phyloP scores from a whole-genome alignment of 2,888 invertebrate genomes.

The Lacanobia wlatinum region DNA sequence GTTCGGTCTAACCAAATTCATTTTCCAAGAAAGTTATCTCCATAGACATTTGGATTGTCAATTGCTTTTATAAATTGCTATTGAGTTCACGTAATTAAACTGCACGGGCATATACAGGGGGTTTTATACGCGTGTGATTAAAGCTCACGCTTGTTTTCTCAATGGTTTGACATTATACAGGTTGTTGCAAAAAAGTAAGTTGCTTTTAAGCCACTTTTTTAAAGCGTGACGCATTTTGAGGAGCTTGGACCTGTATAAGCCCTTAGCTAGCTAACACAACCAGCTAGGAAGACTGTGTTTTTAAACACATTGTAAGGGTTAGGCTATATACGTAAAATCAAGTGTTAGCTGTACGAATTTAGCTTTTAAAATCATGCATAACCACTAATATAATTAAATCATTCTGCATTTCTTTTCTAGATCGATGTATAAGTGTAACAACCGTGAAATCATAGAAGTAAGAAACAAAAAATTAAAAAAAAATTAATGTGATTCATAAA shows the following conservation, averaged over 20 bases:
- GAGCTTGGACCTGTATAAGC: constrained; percentile 44
- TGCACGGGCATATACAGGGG: constrained; percentile 50
- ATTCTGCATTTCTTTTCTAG: constrained; percentile 63
- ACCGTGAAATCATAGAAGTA: constrained; percentile 67
- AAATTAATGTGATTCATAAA: constrained; percentile 84
- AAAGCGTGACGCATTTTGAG: constrained; percentile 20
- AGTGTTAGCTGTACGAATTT: constrained; percentile 64
- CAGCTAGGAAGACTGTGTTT: constrained; percentile 47
- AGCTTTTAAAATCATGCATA: constrained; percentile 55
- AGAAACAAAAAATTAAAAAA: constrained; percentile 71
- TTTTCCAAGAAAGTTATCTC: constrained; percentile 28
- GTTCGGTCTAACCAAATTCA: constrained; percentile 23
- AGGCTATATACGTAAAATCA: constrained; percentile 65
- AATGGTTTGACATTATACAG: constrained; percentile 24
- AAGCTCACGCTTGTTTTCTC: constrained; percentile 31
- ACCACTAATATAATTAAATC: constrained; percentile 51
- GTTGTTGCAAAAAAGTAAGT: constrained; percentile 18
- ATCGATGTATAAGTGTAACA: constrained; percentile 73
- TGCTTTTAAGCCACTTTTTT: constrained; percentile 10
- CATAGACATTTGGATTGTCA: constrained; percentile 8
- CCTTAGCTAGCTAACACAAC: constrained; percentile 34
- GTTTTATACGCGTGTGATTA: constrained; percentile 27
- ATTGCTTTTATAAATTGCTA: constrained; percentile 54
- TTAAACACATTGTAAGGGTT: constrained; percentile 38
- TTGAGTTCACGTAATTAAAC: constrained; percentile 52